Evolutionary conservation across 2,888 invertebrate species (phyloP).

Genomic region (Folsomia manolachei): DNA sequence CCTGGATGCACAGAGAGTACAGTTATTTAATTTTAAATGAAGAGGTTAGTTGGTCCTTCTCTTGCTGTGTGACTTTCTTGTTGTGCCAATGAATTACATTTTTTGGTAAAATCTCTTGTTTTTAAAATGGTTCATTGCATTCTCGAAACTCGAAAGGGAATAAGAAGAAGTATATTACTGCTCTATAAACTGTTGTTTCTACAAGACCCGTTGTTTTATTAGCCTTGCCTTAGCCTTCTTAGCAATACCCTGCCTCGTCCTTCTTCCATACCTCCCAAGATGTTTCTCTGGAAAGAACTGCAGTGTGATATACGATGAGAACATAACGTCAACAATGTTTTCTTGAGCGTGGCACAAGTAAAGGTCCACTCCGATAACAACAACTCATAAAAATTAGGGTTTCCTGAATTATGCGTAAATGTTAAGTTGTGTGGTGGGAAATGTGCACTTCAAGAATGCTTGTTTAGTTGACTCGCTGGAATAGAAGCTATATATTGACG

Average conservation of each 20-base stretch:
- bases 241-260: background rate
- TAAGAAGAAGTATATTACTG: conserved; percentile 1
- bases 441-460: too few species aligned
- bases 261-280: background rate
- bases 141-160: background rate
- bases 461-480: background rate
- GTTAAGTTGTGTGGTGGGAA: conserved; percentile 22
- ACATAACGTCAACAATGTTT: background rate
- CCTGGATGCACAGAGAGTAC: too few species aligned
- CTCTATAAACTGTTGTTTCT: conserved; percentile 10
- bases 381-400: conserved; percentile 37
- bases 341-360: background rate
- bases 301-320: background rate
- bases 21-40: too few species aligned
- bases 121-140: conserved; percentile 2
- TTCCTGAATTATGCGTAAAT: conserved; percentile 11
- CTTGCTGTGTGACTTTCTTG: too few species aligned
- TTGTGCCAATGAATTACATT: background rate
- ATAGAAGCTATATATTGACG: background rate
- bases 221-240: conserved; percentile 23
- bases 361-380: conserved; percentile 16
- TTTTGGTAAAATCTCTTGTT: conserved; percentile 26
- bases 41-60: too few species aligned
- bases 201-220: conserved; percentile 28
- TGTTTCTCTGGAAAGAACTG: background rate